Conservation (phyloP, 2,113 vertebrate species). For the Pavo muticus region DNA sequence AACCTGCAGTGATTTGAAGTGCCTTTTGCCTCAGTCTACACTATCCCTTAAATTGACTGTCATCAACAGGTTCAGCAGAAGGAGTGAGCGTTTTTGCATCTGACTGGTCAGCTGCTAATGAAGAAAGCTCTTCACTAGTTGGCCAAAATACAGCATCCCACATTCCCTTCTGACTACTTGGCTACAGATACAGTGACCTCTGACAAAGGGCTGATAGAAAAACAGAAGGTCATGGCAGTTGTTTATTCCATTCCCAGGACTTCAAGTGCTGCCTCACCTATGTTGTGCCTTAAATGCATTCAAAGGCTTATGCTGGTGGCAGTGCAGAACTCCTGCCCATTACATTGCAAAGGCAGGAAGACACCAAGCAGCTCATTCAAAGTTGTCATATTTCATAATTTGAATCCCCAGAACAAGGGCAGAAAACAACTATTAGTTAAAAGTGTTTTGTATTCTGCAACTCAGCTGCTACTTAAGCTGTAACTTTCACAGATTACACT, state of each 20-base stretch:
- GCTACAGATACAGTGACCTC: neutral
- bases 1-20: neutral
- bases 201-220: neutral
- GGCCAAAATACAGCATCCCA: neutral
- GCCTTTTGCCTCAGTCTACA: neutral
- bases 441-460: neutral
- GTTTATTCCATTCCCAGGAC: neutral
- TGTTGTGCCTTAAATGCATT: neutral
- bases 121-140: neutral
- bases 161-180: neutral
- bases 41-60: neutral
- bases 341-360: rapidly evolving
- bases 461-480: neutral
- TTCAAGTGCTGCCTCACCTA: slow-evolving; percentile 13
- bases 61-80: neutral
- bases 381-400: neutral
- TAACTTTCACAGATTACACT: neutral
- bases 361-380: neutral
- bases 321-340: neutral
- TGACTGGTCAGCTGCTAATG: neutral
- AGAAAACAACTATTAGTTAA: neutral
- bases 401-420: neutral
- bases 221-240: neutral
- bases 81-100: neutral
- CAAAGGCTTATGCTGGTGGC: neutral